Base-by-base conservation (phyloP, 2,888 invertebrate species). In the Melanostoma mellinum region DNA sequence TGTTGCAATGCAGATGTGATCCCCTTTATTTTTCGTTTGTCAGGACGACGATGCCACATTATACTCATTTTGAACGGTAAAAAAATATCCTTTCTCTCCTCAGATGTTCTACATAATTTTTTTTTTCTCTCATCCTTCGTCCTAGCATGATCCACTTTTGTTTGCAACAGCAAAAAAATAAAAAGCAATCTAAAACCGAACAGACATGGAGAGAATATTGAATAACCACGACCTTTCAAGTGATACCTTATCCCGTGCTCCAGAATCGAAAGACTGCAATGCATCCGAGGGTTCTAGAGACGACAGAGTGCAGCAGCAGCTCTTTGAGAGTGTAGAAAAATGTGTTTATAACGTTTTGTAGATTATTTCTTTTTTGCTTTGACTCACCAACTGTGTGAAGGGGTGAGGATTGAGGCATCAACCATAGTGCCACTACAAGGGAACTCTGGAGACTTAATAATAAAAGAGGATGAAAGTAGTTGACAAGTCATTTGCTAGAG, bases 1-100 rank as follows among this genome's bases (percentile, higher is more conserved):
- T 71, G 79, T 79, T 79, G 84, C 84, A 84, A 53, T 84, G 84
- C 84, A 84, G 84, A 74, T 84, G 84, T 63, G 56, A 32, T 40
- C 5, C 56, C 38, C 52, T 72, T 76, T n/a, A 35, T 56, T 48
- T 38, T 33, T 8, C 52, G 8, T 56, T 44, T 71, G 44, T 60
- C 30, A 69, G 6, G 55, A 55, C 46, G 20, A 61, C n/a, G 36
- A 61, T 46, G 44, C 8, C 69, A 58, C 32, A 69, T 69, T 58
- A 60, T 60, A 50, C 46, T 40, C 58, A 58, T 58, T 42, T 33
- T 40, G 30, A 32, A 50, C 56, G 56, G 61, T 40, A 69, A 55
- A 71, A 71, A 55, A 40, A 53, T 63, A 72, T 72, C 61, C 71
- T 77, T 63, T 58, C 50, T 56, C 71, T 48, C 50, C 35, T 36